These are phyloP conservation scores for Aplysina aerophoba DNA, from an alignment of 37 sponge, comb jelly and placozoan species.

Conservation along the genomic window DNA sequence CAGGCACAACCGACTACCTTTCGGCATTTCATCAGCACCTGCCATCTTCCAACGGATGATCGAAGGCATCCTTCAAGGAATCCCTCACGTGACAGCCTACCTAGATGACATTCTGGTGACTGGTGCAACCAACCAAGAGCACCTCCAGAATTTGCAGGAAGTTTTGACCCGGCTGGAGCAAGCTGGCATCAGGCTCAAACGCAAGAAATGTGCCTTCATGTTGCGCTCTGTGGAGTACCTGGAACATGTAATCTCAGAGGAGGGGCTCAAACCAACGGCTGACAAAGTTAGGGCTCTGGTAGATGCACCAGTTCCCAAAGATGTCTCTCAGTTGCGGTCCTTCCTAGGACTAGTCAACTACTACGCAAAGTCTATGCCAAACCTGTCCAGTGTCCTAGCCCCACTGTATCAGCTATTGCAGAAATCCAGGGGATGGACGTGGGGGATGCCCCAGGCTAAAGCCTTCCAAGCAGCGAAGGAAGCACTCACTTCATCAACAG, in stretches of 20 bases:
- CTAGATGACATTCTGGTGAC: no score
- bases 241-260: constrained; percentile 44
- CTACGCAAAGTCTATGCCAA: constrained; percentile 54
- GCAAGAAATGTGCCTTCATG: constrained; percentile 51
- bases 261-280: constrained; percentile 32
- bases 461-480: constrained; percentile 46
- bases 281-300: constrained; percentile 35
- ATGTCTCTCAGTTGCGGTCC: constrained; percentile 19
- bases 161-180: constrained; percentile 9
- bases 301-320: constrained; percentile 34
- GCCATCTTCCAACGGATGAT: no score
- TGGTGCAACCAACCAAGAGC: no score
- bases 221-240: constrained; percentile 51
- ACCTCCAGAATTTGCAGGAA: not conserved
- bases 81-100: no score
- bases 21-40: no score
- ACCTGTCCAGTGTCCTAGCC: constrained; percentile 34
- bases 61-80: no score
- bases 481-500: constrained; percentile 32
- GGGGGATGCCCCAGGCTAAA: constrained; percentile 32
- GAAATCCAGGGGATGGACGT: constrained; percentile 24
- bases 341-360: constrained; percentile 57
- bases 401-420: constrained; percentile 38
- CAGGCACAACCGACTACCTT: no score
- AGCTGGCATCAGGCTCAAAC: constrained; percentile 58